These are phyloP conservation scores for Epizoanthus scotinus DNA, from an alignment of 92 coral and sea anemone genomes.

Conservation along the genomic window DNA sequence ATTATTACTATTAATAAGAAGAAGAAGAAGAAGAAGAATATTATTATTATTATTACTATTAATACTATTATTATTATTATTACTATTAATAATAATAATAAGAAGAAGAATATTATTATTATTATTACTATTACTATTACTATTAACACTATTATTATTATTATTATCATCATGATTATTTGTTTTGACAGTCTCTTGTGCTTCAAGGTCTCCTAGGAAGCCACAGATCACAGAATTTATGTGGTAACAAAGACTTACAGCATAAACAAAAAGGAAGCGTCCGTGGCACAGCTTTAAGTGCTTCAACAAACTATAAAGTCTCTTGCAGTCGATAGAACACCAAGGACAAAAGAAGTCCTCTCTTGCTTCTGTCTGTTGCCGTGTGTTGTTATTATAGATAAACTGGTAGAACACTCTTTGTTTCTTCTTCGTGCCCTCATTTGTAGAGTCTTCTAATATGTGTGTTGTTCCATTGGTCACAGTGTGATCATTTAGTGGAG, in stretches of 20 bases:
- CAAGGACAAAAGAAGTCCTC: constrained; percentile 94
- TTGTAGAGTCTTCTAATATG: constrained; percentile 59
- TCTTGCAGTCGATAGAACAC: constrained; percentile 94
- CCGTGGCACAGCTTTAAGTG: constrained; percentile 96
- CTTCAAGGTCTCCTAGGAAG: too few species aligned
- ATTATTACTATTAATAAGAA: too few species aligned
- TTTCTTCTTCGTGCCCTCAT: constrained; percentile 62
- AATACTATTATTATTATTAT: too few species aligned
- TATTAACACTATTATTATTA: too few species aligned
- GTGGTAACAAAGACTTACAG: constrained; percentile 70
- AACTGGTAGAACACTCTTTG: constrained; percentile 93
- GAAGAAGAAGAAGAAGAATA: too few species aligned
- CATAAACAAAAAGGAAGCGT: constrained; percentile 88
- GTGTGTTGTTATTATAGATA: constrained; percentile 93
- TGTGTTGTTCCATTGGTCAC: constrained; percentile 60
- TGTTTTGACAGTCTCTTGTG: too few species aligned
- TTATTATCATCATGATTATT: too few species aligned
- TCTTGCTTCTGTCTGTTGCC: constrained; percentile 97
- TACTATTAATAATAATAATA: too few species aligned
- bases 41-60: too few species aligned
- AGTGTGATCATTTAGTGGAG: constrained; percentile 64
- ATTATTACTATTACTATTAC: too few species aligned
- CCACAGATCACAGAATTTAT: not conserved
- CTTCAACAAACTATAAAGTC: constrained; percentile 85
- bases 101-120: too few species aligned